These are phyloP conservation scores for Alca torda DNA, from an alignment of 2,797 vertebrate species.

Conservation along the genomic window DNA sequence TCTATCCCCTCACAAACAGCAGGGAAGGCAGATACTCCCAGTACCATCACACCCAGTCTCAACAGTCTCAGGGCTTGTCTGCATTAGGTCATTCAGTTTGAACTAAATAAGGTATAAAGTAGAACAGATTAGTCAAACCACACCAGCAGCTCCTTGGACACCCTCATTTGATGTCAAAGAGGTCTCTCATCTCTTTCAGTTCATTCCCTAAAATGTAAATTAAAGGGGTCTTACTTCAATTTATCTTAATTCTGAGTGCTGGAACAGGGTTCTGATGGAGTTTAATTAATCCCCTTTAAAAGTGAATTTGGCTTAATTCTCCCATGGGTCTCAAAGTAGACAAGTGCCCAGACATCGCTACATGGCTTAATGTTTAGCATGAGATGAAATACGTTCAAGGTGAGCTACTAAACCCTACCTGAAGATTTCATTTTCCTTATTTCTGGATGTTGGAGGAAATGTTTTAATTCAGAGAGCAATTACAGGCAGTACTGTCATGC, in stretches of 20 bases:
- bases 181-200: background rate
- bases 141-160: background rate
- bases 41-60: background rate
- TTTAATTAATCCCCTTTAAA: constrained; percentile 50
- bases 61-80: background rate
- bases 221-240: constrained; percentile 12
- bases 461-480: constrained; percentile 6
- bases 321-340: background rate
- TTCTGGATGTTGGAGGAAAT: background rate
- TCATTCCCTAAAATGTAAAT: background rate
- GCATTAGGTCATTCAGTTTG: background rate
- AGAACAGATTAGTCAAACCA: background rate
- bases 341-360: background rate
- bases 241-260: constrained; percentile 9
- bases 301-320: constrained; percentile 32
- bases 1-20: background rate
- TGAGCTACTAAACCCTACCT: constrained; percentile 7
- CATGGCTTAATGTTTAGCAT: background rate
- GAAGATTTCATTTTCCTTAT: constrained; percentile 17
- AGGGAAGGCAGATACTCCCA: background rate
- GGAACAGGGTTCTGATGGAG: constrained; percentile 15
- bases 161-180: background rate
- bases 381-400: background rate
- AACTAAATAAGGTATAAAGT: background rate
- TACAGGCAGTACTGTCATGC: background rate